Percentiles rank a stretch among this genome's conserved stretches.
Evolutionary conservation across 2,113 vertebrate genomes (phyloP).

Genomic region (Neomonachus schauinslandi): DNA sequence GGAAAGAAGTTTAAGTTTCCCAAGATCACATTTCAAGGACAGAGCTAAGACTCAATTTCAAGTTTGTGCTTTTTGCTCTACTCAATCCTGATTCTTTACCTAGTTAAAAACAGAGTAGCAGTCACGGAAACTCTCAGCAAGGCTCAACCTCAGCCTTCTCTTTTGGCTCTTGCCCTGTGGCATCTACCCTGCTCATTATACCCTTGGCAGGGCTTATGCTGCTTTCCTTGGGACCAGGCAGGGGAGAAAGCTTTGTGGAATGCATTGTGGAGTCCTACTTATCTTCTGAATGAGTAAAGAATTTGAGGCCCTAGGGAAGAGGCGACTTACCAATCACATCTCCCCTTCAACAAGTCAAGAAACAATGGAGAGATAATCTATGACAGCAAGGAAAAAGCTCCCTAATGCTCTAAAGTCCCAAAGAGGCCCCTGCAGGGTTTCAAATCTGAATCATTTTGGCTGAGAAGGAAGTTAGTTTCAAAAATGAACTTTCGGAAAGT

Average conservation of each 20-base stretch:
- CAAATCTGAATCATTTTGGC: slow-evolving; percentile 61
- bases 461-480: slow-evolving; percentile 70
- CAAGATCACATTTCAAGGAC: neutral
- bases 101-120: neutral
- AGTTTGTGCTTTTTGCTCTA: neutral
- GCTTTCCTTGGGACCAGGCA: neutral
- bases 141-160: neutral
- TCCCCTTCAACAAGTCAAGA: slow-evolving; percentile 54
- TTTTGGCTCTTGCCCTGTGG: neutral
- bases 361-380: slow-evolving; percentile 69
- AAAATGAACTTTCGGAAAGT: slow-evolving; percentile 63
- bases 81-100: neutral
- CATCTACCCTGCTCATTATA: neutral
- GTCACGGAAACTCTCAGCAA: neutral
- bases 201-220: neutral
- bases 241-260: slow-evolving; percentile 49
- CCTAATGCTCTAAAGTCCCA: slow-evolving; percentile 48
- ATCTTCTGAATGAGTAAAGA: slow-evolving; percentile 72
- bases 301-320: slow-evolving; percentile 73
- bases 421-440: slow-evolving; percentile 35
- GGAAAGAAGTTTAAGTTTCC: neutral
- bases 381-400: slow-evolving; percentile 60
- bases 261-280: slow-evolving; percentile 39
- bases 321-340: slow-evolving; percentile 60
- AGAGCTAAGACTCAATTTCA: neutral